Base-by-base conservation (phyloP, 2,888 invertebrate genomes). In the Chrysotoxum bicinctum region DNA sequence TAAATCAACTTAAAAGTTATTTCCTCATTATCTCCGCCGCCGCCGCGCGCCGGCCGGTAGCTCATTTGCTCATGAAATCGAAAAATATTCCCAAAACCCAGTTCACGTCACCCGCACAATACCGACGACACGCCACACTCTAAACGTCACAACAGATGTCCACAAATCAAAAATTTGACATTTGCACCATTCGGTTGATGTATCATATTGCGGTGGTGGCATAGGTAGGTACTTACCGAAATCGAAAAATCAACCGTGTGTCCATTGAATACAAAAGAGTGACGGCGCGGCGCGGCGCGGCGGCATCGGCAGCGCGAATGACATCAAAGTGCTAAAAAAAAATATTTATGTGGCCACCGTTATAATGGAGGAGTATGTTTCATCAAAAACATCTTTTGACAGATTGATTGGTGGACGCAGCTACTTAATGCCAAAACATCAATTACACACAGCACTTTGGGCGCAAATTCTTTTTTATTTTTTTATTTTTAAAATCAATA, bases 101-200 rank as follows among this genome's bases (percentile, higher is more conserved):
- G 26, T 26, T 50, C 0, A 23, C 40, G 58, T 30, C 14, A 5
- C 35, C 32, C 50, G n/a, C 50, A 32, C 35, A 62, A 19, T 35
- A 32, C n/a, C 26, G 37, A 58, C 19, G 19, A 9, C 56, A 19
- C 60, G 54, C 21, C 52, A 6, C 60, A 43, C 48, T 60, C 52
- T 60, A 68, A 78, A 69, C 68, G 73, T 74, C 83, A 78, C 69
- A 76, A 56, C 69, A 62, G 78, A 78, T 78, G 62, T 40, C 78
- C 73, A 83, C 83, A 83, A 78, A 83, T 83, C 78, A 78, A 78
- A 78, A 79, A 45, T 56, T 64, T 83, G 74, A 69, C 83, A 78
- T 69, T 76, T 70, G 7, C 54, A 76, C 62, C 26, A 45, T 37
- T 48, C 10, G n/a, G 14, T 56, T 12, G 35, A 19, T 58, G 35